Evolutionary conservation across 2,888 invertebrate genomes (phyloP).

Genomic region (Harmothoe impar): DNA sequence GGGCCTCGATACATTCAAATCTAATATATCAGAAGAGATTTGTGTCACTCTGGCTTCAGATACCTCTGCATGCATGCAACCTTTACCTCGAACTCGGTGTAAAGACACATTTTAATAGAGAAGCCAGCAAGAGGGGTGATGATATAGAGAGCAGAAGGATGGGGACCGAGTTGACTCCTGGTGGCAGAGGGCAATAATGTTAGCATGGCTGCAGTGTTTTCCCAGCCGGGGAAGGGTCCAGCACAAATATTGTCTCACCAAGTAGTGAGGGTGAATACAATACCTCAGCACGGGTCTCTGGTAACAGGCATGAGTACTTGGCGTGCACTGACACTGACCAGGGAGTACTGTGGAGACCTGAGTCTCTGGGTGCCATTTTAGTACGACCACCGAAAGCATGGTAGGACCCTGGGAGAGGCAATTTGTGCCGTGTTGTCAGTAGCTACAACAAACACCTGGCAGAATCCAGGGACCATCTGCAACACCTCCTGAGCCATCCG

Average conservation of each 20-base stretch:
- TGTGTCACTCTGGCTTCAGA: no score
- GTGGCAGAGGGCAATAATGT: slow-evolving; percentile 51
- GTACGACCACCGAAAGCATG: not conserved
- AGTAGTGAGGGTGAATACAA: slow-evolving; percentile 41
- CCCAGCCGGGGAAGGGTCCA: slow-evolving; percentile 20
- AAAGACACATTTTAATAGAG: no score
- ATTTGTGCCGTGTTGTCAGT: slow-evolving; percentile 27
- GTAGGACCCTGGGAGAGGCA: not conserved
- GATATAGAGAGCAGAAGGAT: not conserved
- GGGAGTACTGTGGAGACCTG: not conserved
- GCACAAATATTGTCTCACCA: slow-evolving; percentile 51
- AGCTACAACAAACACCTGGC: slow-evolving; percentile 29
- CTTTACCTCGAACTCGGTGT: no score
- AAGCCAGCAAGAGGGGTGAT: not conserved
- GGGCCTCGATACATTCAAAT: not conserved
- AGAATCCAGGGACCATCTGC: not conserved
- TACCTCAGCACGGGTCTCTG: slow-evolving; percentile 18
- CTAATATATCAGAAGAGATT: no score
- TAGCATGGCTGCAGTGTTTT: slow-evolving; percentile 38
- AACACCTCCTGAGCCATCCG: not conserved
- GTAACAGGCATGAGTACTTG: slow-evolving; percentile 5
- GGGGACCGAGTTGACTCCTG: not conserved
- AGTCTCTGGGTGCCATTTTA: not conserved
- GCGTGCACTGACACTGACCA: slow-evolving; percentile 40
- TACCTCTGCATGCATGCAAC: no score